Conservation (phyloP, 2,888 invertebrate species). For the Eupsilia transversa region DNA sequence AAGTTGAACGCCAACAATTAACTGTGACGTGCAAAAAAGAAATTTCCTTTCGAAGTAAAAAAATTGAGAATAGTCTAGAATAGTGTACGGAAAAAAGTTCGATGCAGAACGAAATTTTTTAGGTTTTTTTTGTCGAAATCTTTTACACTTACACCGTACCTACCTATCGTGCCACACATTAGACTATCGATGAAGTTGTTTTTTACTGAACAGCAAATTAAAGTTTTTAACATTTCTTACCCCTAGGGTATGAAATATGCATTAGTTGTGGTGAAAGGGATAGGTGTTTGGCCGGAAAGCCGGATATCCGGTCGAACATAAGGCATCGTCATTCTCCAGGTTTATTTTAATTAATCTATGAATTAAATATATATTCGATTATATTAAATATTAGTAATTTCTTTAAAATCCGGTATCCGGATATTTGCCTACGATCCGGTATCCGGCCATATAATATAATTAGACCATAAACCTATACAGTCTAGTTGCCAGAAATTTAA, state of each 20-base stretch:
- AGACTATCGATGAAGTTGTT: background rate
- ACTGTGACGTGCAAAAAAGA: background rate
- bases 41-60: background rate
- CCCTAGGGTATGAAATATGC: background rate
- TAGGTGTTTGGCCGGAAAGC: background rate
- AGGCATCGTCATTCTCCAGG: background rate
- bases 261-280: background rate
- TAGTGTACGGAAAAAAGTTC: background rate
- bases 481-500: background rate
- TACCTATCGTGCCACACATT: background rate
- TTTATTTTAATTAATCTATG: background rate
- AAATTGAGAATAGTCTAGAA: background rate
- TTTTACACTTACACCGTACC: too few relatives aligned
- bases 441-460: background rate
- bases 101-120: background rate
- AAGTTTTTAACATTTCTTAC: background rate
- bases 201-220: background rate
- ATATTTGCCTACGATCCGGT: background rate
- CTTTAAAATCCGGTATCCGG: background rate
- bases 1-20: background rate
- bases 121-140: background rate
- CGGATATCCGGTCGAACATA: background rate
- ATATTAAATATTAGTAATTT: background rate
- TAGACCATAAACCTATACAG: background rate
- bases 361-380: background rate